phyloP scores from a whole-genome alignment of 1,140 invertebrate genomes.

The Nixonia krombeini region DNA sequence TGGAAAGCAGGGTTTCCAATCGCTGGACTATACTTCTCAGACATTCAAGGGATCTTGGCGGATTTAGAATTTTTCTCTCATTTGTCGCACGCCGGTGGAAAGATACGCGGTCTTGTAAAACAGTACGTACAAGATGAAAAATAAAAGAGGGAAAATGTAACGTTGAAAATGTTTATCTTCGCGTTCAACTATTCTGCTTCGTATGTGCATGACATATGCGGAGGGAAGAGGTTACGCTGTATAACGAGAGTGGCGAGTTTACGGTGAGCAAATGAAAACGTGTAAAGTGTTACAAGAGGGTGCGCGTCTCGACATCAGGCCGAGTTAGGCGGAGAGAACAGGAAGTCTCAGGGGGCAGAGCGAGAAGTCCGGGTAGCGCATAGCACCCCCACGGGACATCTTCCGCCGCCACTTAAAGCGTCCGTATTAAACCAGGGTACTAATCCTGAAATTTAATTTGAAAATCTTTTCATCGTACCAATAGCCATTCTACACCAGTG shows the following conservation, averaged over 20 bases:
- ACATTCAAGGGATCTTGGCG: no score
- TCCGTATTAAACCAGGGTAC: constrained; percentile 69
- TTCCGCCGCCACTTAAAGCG: constrained; percentile 66
- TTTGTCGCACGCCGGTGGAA: no score
- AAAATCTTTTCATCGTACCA: constrained; percentile 67
- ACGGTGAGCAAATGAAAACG: constrained; percentile 60
- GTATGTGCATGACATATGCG: constrained; percentile 29
- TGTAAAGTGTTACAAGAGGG: constrained; percentile 55
- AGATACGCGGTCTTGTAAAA: no score
- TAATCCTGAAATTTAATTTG: constrained; percentile 73
- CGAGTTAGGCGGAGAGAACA: constrained; percentile 46
- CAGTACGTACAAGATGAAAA: no score
- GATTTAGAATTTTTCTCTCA: no score
- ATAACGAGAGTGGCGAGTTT: constrained; percentile 53
- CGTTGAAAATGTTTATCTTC: neutral
- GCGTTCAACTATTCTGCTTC: constrained; percentile 11
- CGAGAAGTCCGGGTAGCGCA: constrained; percentile 38
- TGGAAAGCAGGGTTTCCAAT: no score
- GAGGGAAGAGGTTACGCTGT: constrained; percentile 23
- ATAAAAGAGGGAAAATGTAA: no score
- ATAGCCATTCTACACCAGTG: constrained; percentile 20
- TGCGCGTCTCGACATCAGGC: constrained; percentile 47
- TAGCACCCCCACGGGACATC: constrained; percentile 68
- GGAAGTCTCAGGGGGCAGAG: constrained; percentile 55
- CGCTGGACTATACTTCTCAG: no score